These are phyloP conservation scores for Spilogale gracilis DNA, from an alignment of 2,113 vertebrate genomes.

Conservation along the genomic window DNA sequence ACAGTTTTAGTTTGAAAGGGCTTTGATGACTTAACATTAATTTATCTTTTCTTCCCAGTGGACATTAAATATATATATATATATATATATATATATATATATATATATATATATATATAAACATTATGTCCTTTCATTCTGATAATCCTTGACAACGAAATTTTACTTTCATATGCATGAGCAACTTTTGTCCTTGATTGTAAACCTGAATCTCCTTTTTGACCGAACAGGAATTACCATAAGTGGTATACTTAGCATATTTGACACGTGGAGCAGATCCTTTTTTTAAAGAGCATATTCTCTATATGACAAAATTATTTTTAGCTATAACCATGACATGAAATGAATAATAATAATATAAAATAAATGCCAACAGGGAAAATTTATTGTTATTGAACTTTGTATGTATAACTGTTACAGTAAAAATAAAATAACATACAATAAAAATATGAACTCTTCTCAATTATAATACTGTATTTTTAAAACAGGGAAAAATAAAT, in stretches of 20 bases:
- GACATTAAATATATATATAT: background rate
- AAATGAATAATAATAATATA: constrained; percentile 46
- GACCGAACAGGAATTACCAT: constrained; percentile 29
- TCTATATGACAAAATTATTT: constrained; percentile 53
- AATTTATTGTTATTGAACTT: background rate
- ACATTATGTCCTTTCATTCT: constrained; percentile 29
- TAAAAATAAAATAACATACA: background rate
- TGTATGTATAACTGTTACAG: background rate
- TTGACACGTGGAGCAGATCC: constrained; percentile 55
- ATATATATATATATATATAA: constrained; percentile 21
- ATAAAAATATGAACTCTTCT: background rate
- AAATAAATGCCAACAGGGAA: background rate
- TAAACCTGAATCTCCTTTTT: constrained; percentile 40
- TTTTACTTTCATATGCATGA: constrained; percentile 61
- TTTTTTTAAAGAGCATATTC: constrained; percentile 7
- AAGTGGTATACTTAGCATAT: constrained; percentile 53
- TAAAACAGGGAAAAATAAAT: background rate
- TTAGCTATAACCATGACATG: constrained; percentile 13
- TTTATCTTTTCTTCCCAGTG: background rate
- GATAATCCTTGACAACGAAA: constrained; percentile 39
- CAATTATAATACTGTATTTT: background rate
- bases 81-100: background rate
- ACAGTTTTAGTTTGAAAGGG: constrained; percentile 22
- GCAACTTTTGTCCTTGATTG: constrained; percentile 63
- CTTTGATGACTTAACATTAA: background rate